A percentile compares a stretch with the other conserved stretches of the same genome.
phyloP scores from a whole-genome alignment of 2,888 invertebrate genomes.

The Nomada hirtipes region DNA sequence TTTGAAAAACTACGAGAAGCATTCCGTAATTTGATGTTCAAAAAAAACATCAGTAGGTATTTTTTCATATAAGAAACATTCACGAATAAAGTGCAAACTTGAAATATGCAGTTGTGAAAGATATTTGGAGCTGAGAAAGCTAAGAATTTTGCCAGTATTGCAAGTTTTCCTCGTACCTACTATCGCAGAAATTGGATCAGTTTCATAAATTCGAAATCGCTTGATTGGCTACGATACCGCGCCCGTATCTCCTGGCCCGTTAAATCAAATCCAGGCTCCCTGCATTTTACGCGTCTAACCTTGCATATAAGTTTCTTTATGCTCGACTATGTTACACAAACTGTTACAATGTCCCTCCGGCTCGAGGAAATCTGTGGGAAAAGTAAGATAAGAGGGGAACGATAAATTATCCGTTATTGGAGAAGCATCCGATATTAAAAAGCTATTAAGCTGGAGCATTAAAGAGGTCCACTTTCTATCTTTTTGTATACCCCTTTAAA shows the following conservation, averaged over 20 bases:
- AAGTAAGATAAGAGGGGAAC: slow-evolving; percentile 11
- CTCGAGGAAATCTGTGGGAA: slow-evolving; percentile 24
- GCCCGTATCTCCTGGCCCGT: slow-evolving; percentile 61
- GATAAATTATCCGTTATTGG: slow-evolving; percentile 38
- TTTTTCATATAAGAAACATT: too few species aligned
- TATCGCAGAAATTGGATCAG: slow-evolving; percentile 35
- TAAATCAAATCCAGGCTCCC: slow-evolving; percentile 58
- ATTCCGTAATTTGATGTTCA: too few species aligned
- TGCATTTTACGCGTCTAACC: slow-evolving; percentile 63
- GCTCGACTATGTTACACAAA: slow-evolving; percentile 43
- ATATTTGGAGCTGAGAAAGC: neutral
- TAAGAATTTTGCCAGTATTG: neutral
- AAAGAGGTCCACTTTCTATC: slow-evolving; percentile 18
- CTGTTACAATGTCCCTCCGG: slow-evolving; percentile 43
- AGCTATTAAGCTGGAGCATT: slow-evolving; percentile 37
- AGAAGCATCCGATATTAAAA: slow-evolving; percentile 38
- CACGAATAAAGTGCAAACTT: too few species aligned
- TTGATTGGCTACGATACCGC: slow-evolving; percentile 58
- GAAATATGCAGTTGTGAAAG: neutral
- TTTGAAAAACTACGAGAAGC: too few species aligned
- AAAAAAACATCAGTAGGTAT: too few species aligned
- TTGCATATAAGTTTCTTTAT: slow-evolving; percentile 44
- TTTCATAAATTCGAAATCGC: slow-evolving; percentile 38
- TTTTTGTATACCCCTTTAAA: slow-evolving; percentile 9
- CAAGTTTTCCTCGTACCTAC: neutral